Percentiles rank a stretch among this genome's conserved stretches.
These are phyloP conservation scores for Riptortus pedestris DNA, from an alignment of 1,140 invertebrate genomes.

Conservation along the genomic window DNA sequence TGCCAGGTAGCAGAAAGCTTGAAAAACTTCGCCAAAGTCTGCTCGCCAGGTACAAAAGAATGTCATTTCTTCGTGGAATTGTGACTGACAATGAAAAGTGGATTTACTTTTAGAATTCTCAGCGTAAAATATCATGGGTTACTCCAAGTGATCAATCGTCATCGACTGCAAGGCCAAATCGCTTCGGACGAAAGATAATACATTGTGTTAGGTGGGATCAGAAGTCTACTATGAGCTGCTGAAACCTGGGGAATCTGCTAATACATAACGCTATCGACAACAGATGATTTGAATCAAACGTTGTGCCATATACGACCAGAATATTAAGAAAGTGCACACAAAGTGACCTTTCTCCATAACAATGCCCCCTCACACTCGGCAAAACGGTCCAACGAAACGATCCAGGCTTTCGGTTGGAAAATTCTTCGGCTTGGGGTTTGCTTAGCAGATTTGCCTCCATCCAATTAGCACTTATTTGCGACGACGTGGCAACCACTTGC, in stretches of 20 bases:
- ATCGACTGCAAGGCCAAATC: slow-evolving; percentile 29
- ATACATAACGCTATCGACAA: background rate
- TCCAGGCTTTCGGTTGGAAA: background rate
- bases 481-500: background rate
- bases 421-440: background rate
- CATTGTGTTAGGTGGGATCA: slow-evolving; percentile 36
- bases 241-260: background rate
- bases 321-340: background rate
- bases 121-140: slow-evolving; percentile 31
- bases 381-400: background rate
- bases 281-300: background rate
- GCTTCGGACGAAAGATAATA: slow-evolving; percentile 28
- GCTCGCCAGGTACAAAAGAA: slow-evolving; percentile 33
- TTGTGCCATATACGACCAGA: background rate
- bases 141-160: slow-evolving; percentile 27
- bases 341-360: background rate
- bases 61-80: slow-evolving; percentile 32
- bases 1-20: slow-evolving; percentile 27
- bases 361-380: background rate
- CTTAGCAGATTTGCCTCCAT: background rate
- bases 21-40: slow-evolving; percentile 31
- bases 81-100: slow-evolving; percentile 29
- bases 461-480: slow-evolving; percentile 4
- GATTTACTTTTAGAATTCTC: slow-evolving; percentile 22
- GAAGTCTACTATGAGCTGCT: slow-evolving; percentile 34